These are phyloP conservation scores for Leptopilina drosophilae DNA, from an alignment of 2,888 invertebrate species.

Conservation along the genomic window DNA sequence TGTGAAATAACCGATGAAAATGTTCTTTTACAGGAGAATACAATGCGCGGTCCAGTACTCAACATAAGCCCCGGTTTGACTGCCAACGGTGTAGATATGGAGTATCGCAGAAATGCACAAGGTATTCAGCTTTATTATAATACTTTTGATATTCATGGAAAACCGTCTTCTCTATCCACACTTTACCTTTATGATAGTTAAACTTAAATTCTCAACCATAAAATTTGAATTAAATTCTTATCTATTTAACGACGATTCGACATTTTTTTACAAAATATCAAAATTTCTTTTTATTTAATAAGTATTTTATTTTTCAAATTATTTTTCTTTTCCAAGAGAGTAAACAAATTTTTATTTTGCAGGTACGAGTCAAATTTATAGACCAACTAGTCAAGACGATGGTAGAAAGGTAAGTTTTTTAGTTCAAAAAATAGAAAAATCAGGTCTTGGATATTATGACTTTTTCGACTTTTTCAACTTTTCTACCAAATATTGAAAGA, in stretches of 20 bases:
- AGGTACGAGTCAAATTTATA: constrained; percentile 78
- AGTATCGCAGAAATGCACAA: constrained; percentile 71
- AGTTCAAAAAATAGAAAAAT: background rate
- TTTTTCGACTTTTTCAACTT: no score
- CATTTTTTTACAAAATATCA: background rate
- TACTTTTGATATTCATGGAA: constrained; percentile 5
- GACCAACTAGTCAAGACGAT: constrained; percentile 79
- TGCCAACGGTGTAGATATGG: constrained; percentile 71
- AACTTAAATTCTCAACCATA: background rate
- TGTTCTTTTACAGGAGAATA: constrained; percentile 68
- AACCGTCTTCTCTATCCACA: background rate
- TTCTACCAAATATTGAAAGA: no score
- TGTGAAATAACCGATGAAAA: constrained; percentile 19
- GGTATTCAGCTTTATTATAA: constrained; percentile 56
- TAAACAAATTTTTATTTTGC: constrained; percentile 49
- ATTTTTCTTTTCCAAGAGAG: background rate
- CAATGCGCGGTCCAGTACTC: constrained; percentile 75
- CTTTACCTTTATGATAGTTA: background rate
- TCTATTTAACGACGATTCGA: background rate
- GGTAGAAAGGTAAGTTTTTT: constrained; percentile 79
- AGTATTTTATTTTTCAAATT: no score
- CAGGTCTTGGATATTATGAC: no score
- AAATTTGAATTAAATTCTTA: background rate
- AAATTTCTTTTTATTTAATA: constrained; percentile 1
- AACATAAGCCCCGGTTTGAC: constrained; percentile 76